Base-by-base conservation (phyloP, 2,888 invertebrate species). In the Drosophila niveifrons region DNA sequence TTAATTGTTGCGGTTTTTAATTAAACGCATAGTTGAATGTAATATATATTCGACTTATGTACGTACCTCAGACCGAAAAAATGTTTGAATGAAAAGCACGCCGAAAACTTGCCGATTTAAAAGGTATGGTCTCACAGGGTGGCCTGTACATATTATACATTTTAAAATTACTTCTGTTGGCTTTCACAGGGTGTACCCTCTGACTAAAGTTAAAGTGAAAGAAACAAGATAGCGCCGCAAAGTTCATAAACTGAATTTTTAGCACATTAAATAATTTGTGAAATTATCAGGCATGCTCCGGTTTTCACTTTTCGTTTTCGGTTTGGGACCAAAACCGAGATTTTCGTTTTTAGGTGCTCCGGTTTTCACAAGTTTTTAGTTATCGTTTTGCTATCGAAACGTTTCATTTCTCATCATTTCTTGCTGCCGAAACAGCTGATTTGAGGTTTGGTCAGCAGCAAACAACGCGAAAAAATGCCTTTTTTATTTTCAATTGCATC, bases 21-120 rank as follows among this genome's bases (percentile, higher is more conserved):
- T 41, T 36, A 4, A 41, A 15, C 7, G 11, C 13, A 13, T 39
- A 13, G 39, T 43, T 15, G 8, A 15, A 31, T 13, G 10, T 15
- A 34, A 9, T 1, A 29, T 39, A 52, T 39, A 46, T 36, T 41
- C 47, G 3, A 13, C 7, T 15, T 29, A 63, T 66, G 59, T 75
- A 66, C 78, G 59, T 75, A 75, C 74, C 74, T 78, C 15, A 4
- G 62, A 62, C 55, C 9, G 15, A 72, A 43, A 51, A 23, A 43
- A 11, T 11, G 39, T 13, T 41, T 58, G 41, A 72, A 53, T 41
- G 58, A 61, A 78, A 47, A 73, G 64, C 75, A 75, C 75, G 78
- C 78, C 74, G 74, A 56, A 46, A 73, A 36, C 53, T 64, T 50
- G 67, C 64, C 68, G 64, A 64, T 36, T 10, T 13, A 73, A 67